Base-by-base conservation (phyloP, 2,797 vertebrate genomes). In the Pipistrellus pipistrellus region DNA sequence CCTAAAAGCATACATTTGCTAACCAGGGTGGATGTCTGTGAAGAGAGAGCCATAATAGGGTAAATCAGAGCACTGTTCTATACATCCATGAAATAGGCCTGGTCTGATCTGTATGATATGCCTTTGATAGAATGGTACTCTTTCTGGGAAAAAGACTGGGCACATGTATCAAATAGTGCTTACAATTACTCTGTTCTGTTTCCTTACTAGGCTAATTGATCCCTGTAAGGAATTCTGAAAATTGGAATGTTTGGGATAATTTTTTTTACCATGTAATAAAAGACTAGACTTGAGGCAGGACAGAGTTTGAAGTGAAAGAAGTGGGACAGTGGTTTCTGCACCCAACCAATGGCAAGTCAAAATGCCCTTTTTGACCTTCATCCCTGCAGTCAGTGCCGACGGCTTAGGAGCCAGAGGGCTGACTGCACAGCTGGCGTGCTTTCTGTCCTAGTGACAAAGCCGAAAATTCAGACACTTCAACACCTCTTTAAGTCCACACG, bases 51-150 rank as follows among this genome's bases (percentile, higher is more conserved):
- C 35, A n/a, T 30, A 68, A 21, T 21, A 30, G 57, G 35, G 41
- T 21, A n/a, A 72, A 68, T 73, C 9, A 8, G 41, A 38, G 3
- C 3, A 27, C 86, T 93, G 59, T 55, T 55, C 53, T 25, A 78
- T 20, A 17, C 15, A 27, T 27, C 25, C 17, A 4, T 66, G 51
- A 85, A 81, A 44, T 44, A 62, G 8, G 4, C n/a, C 44, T 41
- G 68, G 41, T 64, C 48, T 66, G 35, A 30, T 82, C 68, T 95
- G 12, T 32, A 46, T 72, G 85, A 76, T 75, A 53, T 64, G 9
- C 8, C 66, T 81, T 95, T 94, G 48, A 84, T 76, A 66, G 84
- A 59, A 55, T 64, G 27, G 35, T 46, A 35, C 27, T 91, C 53
- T 86, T 32, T 55, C 21, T 57, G 51, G 82, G 30, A 12, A 41